Evolutionary conservation across 2,888 invertebrate genomes (phyloP).

Genomic region (Drosophila kuntzei): DNA sequence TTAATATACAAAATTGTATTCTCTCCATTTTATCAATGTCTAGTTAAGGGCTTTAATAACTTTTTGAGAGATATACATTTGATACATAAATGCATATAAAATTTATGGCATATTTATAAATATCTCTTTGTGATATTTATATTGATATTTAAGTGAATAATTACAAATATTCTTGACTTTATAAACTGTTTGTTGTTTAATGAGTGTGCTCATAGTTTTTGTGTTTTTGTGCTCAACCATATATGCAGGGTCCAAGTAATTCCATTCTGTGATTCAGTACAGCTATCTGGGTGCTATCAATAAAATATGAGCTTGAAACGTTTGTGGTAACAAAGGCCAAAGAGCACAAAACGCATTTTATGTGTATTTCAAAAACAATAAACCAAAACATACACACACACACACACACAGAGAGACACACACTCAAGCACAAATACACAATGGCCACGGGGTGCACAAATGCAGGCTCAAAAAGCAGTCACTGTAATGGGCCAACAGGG

Average conservation of each 20-base stretch:
- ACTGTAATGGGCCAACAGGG: slow-evolving; percentile 14
- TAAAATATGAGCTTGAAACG: slow-evolving; percentile 56
- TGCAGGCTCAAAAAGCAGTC: slow-evolving; percentile 24
- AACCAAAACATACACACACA: slow-evolving; percentile 58
- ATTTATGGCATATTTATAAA: too few relatives aligned
- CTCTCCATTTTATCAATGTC: too few relatives aligned
- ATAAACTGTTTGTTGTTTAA: too few relatives aligned
- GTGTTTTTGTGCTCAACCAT: not conserved
- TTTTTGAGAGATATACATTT: too few relatives aligned
- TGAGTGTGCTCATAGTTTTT: not conserved
- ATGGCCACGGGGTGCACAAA: slow-evolving; percentile 7
- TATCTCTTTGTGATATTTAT: too few relatives aligned
- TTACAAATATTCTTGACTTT: too few relatives aligned
- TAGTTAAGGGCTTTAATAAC: too few relatives aligned
- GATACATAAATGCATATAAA: too few relatives aligned
- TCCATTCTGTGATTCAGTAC: slow-evolving; percentile 5
- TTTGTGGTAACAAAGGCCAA: slow-evolving; percentile 38
- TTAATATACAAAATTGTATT: too few relatives aligned
- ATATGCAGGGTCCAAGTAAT: slow-evolving; percentile 3
- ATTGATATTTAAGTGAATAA: too few relatives aligned
- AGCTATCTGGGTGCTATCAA: slow-evolving; percentile 46
- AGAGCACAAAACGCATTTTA: slow-evolving; percentile 56
- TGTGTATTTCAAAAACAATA: slow-evolving; percentile 70
- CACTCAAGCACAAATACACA: slow-evolving; percentile 6
- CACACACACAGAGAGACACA: slow-evolving; percentile 10